A percentile compares a stretch with the other conserved stretches of the same genome.
Conservation (phyloP, 2,888 invertebrate genomes). For the Itoplectis maculator region DNA sequence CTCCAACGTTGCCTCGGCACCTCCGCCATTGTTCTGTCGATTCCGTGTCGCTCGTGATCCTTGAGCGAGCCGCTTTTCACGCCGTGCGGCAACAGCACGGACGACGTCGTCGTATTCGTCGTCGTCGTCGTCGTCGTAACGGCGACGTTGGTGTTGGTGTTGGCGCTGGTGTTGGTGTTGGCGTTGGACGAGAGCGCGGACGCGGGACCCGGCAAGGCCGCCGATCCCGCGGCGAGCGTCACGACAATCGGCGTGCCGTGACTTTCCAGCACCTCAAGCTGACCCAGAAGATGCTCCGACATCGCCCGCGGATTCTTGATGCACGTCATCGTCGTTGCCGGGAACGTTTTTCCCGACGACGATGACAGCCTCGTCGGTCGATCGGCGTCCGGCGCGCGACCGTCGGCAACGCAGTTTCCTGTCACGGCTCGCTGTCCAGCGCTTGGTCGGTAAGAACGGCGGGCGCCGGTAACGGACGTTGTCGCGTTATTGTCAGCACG, state of each 20-base stretch:
- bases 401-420: not conserved
- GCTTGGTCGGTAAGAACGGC: no score
- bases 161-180: no score
- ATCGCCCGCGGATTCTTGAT: conserved; percentile 82
- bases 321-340: conserved; percentile 79
- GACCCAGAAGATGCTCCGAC: conserved; percentile 83
- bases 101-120: conserved; percentile 42
- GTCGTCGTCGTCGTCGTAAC: conserved; percentile 1
- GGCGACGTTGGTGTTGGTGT: no score
- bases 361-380: conserved; percentile 80
- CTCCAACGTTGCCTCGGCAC: conserved; percentile 82
- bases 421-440: no score
- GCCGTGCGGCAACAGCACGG: conserved; percentile 50
- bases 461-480: no score
- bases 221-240: conserved; percentile 72
- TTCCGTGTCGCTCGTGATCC: conserved; percentile 76
- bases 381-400: conserved; percentile 76
- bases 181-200: no score
- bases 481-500: conserved; percentile 26
- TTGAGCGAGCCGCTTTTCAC: conserved; percentile 79
- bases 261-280: conserved; percentile 74
- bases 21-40: conserved; percentile 75
- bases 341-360: conserved; percentile 80
- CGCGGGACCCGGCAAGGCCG: not conserved
- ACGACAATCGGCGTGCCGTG: conserved; percentile 74